A percentile compares a stretch with the other conserved stretches of the same genome.
Conservation (phyloP, 1,140 invertebrate genomes). For the Aplysia californica region DNA sequence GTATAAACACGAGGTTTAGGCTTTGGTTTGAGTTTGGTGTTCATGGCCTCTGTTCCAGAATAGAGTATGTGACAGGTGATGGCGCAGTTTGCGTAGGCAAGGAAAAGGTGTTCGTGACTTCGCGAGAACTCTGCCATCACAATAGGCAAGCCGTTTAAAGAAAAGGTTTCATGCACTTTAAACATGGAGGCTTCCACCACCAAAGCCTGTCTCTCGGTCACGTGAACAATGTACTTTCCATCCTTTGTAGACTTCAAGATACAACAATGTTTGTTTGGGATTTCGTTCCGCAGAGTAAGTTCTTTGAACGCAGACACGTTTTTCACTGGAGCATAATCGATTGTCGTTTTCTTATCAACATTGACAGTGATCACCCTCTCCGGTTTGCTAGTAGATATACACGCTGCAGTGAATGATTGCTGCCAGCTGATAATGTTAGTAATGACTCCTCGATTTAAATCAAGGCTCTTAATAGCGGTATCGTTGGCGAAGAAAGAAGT, state of each 20-base stretch:
- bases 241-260: slow-evolving; percentile 32
- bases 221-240: slow-evolving; percentile 17
- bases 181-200: slow-evolving; percentile 4
- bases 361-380: slow-evolving; percentile 20
- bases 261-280: slow-evolving; percentile 1
- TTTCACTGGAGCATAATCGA: slow-evolving; percentile 5
- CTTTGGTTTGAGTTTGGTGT: not conserved
- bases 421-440: not conserved
- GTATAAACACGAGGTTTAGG: not conserved
- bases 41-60: slow-evolving; percentile 23
- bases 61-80: slow-evolving; percentile 29
- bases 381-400: slow-evolving; percentile 8
- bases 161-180: slow-evolving; percentile 4
- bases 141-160: slow-evolving; percentile 25
- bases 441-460: slow-evolving; percentile 15
- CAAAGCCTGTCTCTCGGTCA: slow-evolving; percentile 25
- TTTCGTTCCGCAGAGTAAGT: slow-evolving; percentile 10
- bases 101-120: slow-evolving; percentile 38
- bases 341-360: not conserved
- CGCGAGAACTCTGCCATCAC: slow-evolving; percentile 26
- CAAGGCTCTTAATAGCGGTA: slow-evolving; percentile 3
- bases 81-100: slow-evolving; percentile 10
- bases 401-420: not conserved
- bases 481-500: slow-evolving; percentile 17
- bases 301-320: not conserved